Conservation (phyloP, 1,140 invertebrate genomes). For the Gerris buenoi region DNA sequence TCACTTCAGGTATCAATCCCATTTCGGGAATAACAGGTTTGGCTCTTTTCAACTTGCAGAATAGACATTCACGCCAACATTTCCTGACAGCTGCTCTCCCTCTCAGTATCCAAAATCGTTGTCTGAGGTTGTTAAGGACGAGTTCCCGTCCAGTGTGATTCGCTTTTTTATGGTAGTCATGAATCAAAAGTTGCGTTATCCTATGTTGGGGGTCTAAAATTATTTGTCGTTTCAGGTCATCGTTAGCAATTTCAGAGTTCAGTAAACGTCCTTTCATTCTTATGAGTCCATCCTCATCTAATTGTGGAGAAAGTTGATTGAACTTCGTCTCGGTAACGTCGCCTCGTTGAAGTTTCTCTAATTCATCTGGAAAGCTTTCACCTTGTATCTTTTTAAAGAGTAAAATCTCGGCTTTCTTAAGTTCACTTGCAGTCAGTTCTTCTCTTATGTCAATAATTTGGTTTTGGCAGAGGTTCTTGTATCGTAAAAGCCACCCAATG, state of each 20-base stretch:
- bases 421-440: neutral
- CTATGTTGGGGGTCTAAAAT: neutral
- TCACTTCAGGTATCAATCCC: neutral
- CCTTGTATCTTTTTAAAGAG: neutral
- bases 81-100: neutral
- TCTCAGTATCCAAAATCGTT: neutral
- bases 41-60: neutral
- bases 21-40: neutral
- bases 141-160: neutral
- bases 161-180: neutral
- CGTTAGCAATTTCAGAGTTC: neutral
- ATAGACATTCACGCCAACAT: neutral
- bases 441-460: neutral
- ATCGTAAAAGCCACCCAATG: neutral
- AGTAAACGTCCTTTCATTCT: neutral
- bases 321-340: neutral
- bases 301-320: neutral
- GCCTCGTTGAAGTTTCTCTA: neutral
- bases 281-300: neutral
- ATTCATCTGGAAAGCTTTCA: neutral
- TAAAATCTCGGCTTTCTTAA: neutral
- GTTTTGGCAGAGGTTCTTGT: neutral
- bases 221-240: neutral
- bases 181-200: neutral
- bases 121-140: neutral